Evolutionary conservation across 1,140 invertebrate species (phyloP).

Genomic region (Drosophila truncata): DNA sequence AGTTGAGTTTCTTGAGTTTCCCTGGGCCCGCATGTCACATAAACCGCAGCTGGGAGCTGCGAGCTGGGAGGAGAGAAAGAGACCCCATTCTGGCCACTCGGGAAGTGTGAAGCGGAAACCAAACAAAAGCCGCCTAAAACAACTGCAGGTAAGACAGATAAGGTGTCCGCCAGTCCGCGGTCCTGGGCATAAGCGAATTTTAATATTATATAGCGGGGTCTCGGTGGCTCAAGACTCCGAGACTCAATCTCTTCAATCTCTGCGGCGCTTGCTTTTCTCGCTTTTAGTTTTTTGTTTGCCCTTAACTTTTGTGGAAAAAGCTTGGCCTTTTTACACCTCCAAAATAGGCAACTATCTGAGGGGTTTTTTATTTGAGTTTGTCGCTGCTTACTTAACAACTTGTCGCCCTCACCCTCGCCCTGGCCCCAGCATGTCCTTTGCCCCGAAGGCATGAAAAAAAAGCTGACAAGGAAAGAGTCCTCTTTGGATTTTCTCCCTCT

Average conservation of each 20-base stretch:
- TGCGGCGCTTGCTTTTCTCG: slow-evolving; percentile 70
- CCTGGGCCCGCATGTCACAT: slow-evolving; percentile 78
- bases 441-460: slow-evolving; percentile 70
- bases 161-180: slow-evolving; percentile 28
- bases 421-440: slow-evolving; percentile 55
- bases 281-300: slow-evolving; percentile 51
- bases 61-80: not conserved
- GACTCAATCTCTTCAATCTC: slow-evolving; percentile 54
- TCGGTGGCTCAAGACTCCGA: not conserved
- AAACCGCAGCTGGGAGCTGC: slow-evolving; percentile 72
- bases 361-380: slow-evolving; percentile 72
- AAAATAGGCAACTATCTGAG: slow-evolving; percentile 20
- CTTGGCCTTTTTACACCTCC: slow-evolving; percentile 70
- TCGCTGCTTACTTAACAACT: slow-evolving; percentile 83
- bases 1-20: slow-evolving; percentile 38
- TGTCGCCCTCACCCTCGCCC: slow-evolving; percentile 54
- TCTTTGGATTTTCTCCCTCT: slow-evolving; percentile 6
- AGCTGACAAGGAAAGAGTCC: slow-evolving; percentile 62
- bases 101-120: slow-evolving; percentile 83
- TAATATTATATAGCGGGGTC: slow-evolving; percentile 68
- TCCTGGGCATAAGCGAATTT: slow-evolving; percentile 69
- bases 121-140: slow-evolving; percentile 82
- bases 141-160: slow-evolving; percentile 74
- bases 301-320: slow-evolving; percentile 55
- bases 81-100: slow-evolving; percentile 14